phyloP scores from a whole-genome alignment of 2,113 vertebrate species.

The Catharus bicknelli region DNA sequence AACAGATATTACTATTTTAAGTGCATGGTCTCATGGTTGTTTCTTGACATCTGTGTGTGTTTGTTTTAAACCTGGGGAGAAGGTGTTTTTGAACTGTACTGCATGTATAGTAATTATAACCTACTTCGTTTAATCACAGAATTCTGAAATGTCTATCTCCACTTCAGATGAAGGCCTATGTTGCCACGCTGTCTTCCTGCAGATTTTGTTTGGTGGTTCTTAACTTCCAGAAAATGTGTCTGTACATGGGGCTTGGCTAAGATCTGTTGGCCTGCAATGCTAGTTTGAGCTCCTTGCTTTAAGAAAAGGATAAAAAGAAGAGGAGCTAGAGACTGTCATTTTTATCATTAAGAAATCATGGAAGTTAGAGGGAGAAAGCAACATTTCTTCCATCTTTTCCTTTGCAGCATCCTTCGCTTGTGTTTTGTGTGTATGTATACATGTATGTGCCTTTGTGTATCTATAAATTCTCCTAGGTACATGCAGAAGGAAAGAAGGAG shows the following conservation, averaged over 20 bases:
- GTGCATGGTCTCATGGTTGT: constrained; percentile 51
- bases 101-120: constrained; percentile 21
- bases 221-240: neutral
- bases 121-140: constrained; percentile 19
- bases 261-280: neutral
- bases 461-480: neutral
- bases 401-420: neutral
- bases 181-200: neutral
- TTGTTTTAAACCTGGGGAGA: constrained; percentile 48
- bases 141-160: constrained; percentile 38
- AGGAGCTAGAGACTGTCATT: neutral
- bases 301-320: neutral
- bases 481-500: neutral
- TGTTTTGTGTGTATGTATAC: neutral
- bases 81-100: constrained; percentile 27
- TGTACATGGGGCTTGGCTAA: neutral
- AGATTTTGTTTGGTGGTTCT: neutral
- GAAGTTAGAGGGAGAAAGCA: neutral
- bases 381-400: neutral
- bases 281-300: neutral
- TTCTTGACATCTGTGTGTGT: constrained; percentile 60
- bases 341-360: neutral
- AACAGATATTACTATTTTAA: constrained; percentile 74
- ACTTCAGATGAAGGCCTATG: constrained; percentile 30
- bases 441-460: neutral